Percentiles rank a stretch among this genome's conserved stretches.
Conservation (phyloP, 2,797 vertebrate genomes). For the Eutrigla gurnardus region DNA sequence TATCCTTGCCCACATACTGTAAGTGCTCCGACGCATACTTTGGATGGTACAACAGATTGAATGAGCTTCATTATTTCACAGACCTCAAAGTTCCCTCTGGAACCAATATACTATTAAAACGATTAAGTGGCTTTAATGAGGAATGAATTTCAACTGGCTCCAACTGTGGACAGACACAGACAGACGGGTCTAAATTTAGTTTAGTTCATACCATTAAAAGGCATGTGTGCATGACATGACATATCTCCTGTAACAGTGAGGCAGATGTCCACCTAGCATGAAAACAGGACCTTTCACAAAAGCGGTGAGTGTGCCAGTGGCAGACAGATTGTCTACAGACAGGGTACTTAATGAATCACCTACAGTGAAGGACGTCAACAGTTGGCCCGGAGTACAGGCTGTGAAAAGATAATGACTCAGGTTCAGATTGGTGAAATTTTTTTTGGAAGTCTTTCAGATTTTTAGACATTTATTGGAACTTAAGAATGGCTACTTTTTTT, state of each 20-base stretch:
- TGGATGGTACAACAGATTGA: constrained; percentile 11
- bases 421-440: constrained; percentile 9
- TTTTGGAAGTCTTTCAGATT: not conserved
- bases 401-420: constrained; percentile 17
- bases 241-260: constrained; percentile 54
- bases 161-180: constrained; percentile 6
- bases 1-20: constrained; percentile 15
- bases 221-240: constrained; percentile 65
- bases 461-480: not conserved
- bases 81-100: not conserved
- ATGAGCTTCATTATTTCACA: constrained; percentile 23
- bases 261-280: constrained; percentile 75
- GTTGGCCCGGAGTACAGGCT: constrained; percentile 43
- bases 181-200: constrained; percentile 57
- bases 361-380: constrained; percentile 41
- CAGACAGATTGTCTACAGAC: constrained; percentile 58
- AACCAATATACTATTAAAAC: constrained; percentile 18
- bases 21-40: constrained; percentile 19
- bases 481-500: not conserved
- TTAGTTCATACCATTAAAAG: constrained; percentile 39
- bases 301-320: constrained; percentile 59
- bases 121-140: constrained; percentile 20
- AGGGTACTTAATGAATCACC: constrained; percentile 64
- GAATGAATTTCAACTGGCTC: constrained; percentile 35
- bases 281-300: constrained; percentile 65